Percentiles rank a stretch among this genome's conserved stretches.
phyloP scores from a whole-genome alignment of 2,113 vertebrate species.

The Festucalex cinctus region DNA sequence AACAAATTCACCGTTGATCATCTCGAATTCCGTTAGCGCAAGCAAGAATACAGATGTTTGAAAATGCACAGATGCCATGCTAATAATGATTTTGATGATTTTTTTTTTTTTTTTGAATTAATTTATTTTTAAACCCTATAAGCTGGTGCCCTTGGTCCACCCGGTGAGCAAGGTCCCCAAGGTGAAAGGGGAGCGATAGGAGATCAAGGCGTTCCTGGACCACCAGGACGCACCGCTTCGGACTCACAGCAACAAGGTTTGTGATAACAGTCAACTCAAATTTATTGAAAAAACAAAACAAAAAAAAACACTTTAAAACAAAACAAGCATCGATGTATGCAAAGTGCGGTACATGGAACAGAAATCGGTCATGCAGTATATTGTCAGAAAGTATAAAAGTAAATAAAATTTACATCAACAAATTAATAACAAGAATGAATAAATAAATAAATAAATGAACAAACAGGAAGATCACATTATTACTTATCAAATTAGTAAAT shows the following conservation, averaged over 20 bases:
- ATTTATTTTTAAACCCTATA: conserved; percentile 15
- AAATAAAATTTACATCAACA: too few species aligned
- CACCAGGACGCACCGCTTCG: conserved; percentile 43
- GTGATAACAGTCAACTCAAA: too few species aligned
- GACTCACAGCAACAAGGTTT: conserved; percentile 51
- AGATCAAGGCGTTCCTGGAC: conserved; percentile 59
- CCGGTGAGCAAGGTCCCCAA: conserved; percentile 57
- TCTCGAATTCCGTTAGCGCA: neutral
- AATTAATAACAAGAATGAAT: too few species aligned
- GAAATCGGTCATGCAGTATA: too few species aligned
- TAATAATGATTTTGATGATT: neutral
- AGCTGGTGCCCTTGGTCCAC: conserved; percentile 51
- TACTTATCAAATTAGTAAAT: neutral
- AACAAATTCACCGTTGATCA: neutral
- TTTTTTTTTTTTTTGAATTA: conserved; percentile 6
- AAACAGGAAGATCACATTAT: neutral
- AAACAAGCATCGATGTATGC: too few species aligned
- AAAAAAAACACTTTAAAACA: too few species aligned
- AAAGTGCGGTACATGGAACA: too few species aligned
- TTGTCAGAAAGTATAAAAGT: too few species aligned
- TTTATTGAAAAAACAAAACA: too few species aligned
- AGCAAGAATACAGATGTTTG: too few species aligned
- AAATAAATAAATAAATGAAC: too few species aligned
- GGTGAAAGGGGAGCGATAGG: conserved; percentile 63
- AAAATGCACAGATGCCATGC: neutral